Base-by-base conservation (phyloP, 2,888 invertebrate species). In the Pantelozetes paolii region DNA sequence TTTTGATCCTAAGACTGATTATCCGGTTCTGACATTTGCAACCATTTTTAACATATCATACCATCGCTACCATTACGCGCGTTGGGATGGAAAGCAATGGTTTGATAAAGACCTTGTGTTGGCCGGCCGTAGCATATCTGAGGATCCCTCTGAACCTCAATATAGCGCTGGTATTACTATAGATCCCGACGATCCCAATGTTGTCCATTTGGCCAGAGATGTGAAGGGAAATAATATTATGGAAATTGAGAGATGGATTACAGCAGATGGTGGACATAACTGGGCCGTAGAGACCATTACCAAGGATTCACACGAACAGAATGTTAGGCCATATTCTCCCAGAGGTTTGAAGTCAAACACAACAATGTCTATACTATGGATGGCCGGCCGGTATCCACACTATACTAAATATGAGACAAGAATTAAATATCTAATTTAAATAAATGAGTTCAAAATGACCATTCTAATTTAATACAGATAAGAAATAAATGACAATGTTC, bases 171-270 rank as follows among this genome's bases (percentile, higher is more conserved):
- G 50, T 15, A 50, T 50, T 50, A 50, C 50, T 6, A 8, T 50
- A 50, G 50, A 50, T 50, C 50, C 50, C 5, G 50, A 50, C 8
- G 15, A 50, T 15, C 8, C 15, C 5, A 50, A 50, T 50, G 50
- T 50, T 5, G 50, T 50, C 50, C 50, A 50, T 15, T 50, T 50
- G 20, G 50, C 50, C n/a, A 5, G 50, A 15, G 50, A 50, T 50
- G 50, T 50, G 20, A 20, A 50, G 50, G 20, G 20, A 6, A 50
- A 50, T 15, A 50, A 50, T 15, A 50, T 50, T 50, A 50, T 50
- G 50, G 50, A 50, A 15, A 50, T 50, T 15, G 50, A 50, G 50
- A 50, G 50, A 50, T 50, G 50, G 50, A 50, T 15, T 20, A 50
- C 50, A 5, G 20, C 5, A 9, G 50, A 50, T 50, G 15, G 15